Evolutionary conservation across 2,113 vertebrate genomes (phyloP).

Genomic region (Anolis carolinensis): DNA sequence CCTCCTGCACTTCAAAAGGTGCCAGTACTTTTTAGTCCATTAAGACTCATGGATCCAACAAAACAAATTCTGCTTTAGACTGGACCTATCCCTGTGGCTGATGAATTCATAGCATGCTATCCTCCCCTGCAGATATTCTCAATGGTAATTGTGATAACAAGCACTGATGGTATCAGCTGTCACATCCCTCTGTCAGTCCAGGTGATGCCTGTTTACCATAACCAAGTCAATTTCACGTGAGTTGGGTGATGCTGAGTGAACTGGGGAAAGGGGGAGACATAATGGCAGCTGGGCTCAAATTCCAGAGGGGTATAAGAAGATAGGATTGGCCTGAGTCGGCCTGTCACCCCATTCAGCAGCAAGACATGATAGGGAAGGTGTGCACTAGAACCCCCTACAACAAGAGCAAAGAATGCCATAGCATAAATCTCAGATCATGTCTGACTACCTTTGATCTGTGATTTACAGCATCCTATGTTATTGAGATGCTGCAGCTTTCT

Average conservation of each 20-base stretch:
- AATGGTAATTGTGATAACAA: conserved; percentile 67
- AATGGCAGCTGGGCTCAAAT: background rate
- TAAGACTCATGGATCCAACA: background rate
- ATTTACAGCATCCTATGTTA: background rate
- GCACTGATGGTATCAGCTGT: conserved; percentile 59
- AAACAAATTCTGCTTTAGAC: background rate
- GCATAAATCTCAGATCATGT: background rate
- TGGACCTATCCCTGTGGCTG: background rate
- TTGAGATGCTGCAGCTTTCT: background rate
- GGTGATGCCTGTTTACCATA: conserved; percentile 61
- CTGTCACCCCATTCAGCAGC: background rate
- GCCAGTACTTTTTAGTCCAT: background rate
- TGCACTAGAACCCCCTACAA: too few species aligned
- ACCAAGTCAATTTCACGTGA: conserved; percentile 74
- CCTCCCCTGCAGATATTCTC: conserved; percentile 57
- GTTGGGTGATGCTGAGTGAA: background rate
- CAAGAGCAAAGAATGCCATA: background rate
- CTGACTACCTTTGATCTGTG: background rate
- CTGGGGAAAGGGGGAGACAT: rapidly evolving
- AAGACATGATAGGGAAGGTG: background rate
- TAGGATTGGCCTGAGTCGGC: background rate
- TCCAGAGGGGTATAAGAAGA: background rate
- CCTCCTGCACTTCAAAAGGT: background rate
- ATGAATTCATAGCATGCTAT: rapidly evolving
- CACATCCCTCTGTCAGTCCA: conserved; percentile 62